Evolutionary conservation across 2,113 vertebrate species (phyloP).

Genomic region (Callopanchax toddi): DNA sequence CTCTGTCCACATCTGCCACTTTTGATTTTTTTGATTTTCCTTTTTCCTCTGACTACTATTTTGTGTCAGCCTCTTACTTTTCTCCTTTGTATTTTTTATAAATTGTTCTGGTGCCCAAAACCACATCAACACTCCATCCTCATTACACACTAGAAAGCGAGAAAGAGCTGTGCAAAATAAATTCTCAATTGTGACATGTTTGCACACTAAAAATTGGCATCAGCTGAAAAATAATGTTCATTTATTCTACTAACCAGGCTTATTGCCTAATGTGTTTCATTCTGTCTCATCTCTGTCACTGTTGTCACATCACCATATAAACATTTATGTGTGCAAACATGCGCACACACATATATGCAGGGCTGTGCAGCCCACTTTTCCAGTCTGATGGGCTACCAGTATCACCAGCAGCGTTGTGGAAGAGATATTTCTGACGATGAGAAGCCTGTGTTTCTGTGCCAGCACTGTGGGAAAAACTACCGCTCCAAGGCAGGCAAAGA

Average conservation of each 20-base stretch:
- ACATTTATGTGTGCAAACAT: slow-evolving; percentile 29
- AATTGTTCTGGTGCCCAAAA: slow-evolving; percentile 64
- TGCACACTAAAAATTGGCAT: slow-evolving; percentile 29
- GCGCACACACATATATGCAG: slow-evolving; percentile 62
- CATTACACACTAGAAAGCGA: slow-evolving; percentile 55
- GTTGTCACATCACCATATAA: slow-evolving; percentile 44
- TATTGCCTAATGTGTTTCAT: slow-evolving; percentile 53
- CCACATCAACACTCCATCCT: slow-evolving; percentile 66
- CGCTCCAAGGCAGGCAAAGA: slow-evolving; percentile 94
- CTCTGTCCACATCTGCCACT: slow-evolving; percentile 28
- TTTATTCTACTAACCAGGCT: slow-evolving; percentile 41
- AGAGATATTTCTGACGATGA: slow-evolving; percentile 86
- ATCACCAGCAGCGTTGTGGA: slow-evolving; percentile 94
- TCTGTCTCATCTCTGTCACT: slow-evolving; percentile 46
- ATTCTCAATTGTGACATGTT: slow-evolving; percentile 40
- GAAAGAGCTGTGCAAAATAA: slow-evolving; percentile 41
- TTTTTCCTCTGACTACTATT: slow-evolving; percentile 29
- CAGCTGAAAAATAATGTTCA: slow-evolving; percentile 25
- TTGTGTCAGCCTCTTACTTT: slow-evolving; percentile 29
- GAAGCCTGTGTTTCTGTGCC: slow-evolving; percentile 88
- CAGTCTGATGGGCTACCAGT: slow-evolving; percentile 97
- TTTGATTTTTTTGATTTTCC: slow-evolving; percentile 30
- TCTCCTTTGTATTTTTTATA: slow-evolving; percentile 29
- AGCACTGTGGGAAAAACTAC: slow-evolving; percentile 90
- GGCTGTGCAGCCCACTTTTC: slow-evolving; percentile 92